Evolutionary conservation across 2,888 invertebrate genomes (phyloP).

Genomic region (Ichneumon xanthorius): DNA sequence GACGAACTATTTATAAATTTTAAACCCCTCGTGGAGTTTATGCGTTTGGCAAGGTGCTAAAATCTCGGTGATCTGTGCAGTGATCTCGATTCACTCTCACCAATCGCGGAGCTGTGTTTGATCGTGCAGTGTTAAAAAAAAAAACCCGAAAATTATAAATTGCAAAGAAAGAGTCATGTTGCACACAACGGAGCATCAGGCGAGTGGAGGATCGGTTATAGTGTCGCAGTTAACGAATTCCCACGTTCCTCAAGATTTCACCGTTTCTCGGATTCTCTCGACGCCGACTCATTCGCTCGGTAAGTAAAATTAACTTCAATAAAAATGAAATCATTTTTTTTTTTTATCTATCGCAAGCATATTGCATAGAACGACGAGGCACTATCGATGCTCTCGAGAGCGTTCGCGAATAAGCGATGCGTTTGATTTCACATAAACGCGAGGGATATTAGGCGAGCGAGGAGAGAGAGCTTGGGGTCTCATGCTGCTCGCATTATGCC

Average conservation of each 20-base stretch:
- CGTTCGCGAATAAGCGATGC: conserved; percentile 69
- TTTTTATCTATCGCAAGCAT: no score
- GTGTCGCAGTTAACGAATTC: conserved; percentile 77
- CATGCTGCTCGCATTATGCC: conserved; percentile 83
- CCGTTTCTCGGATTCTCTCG: conserved; percentile 82
- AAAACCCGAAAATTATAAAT: conserved; percentile 11
- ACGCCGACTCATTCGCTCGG: conserved; percentile 80
- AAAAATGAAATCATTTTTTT: not conserved
- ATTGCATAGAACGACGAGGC: no score
- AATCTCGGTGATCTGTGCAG: conserved; percentile 6
- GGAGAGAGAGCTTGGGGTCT: conserved; percentile 73
- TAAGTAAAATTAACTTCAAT: conserved; percentile 67
- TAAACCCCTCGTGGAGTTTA: conserved; percentile 9
- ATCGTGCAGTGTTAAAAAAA: not conserved
- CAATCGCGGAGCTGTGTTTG: not conserved
- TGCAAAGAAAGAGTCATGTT: conserved; percentile 72
- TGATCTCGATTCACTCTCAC: conserved; percentile 1
- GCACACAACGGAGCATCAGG: conserved; percentile 73
- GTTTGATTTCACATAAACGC: conserved; percentile 79
- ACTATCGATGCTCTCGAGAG: not conserved
- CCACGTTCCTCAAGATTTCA: conserved; percentile 83
- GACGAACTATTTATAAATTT: conserved; percentile 37
- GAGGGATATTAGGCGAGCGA: conserved; percentile 19
- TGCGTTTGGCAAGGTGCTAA: conserved; percentile 34
- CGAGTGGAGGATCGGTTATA: conserved; percentile 72